Percentiles rank a stretch among this genome's conserved stretches.
Evolutionary conservation across 1,140 invertebrate genomes (phyloP).

Genomic region (Drosophila pruinosa): DNA sequence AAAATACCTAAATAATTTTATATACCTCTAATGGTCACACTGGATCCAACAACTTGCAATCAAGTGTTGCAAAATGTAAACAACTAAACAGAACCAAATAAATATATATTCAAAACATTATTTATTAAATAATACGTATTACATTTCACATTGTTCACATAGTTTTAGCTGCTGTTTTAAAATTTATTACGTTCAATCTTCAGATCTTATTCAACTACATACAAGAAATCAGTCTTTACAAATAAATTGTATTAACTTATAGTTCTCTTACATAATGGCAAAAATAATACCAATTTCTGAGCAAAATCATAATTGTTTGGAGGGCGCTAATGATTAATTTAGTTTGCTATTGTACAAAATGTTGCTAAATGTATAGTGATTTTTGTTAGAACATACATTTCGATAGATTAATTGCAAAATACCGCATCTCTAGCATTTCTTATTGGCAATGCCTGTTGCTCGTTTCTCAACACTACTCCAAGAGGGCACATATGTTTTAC

Average conservation of each 20-base stretch:
- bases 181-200: slow-evolving; percentile 55
- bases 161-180: slow-evolving; percentile 20
- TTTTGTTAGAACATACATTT: slow-evolving; percentile 8
- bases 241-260: slow-evolving; percentile 69
- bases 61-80: slow-evolving; percentile 46
- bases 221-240: slow-evolving; percentile 78
- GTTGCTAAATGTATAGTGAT: slow-evolving; percentile 3
- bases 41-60: slow-evolving; percentile 18
- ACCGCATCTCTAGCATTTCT: slow-evolving; percentile 46
- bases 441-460: neutral
- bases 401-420: slow-evolving; percentile 46
- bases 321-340: slow-evolving; percentile 34
- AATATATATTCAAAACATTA: slow-evolving; percentile 53
- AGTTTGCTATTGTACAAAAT: slow-evolving; percentile 41
- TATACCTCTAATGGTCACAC: no score
- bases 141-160: slow-evolving; percentile 44
- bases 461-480: slow-evolving; percentile 49
- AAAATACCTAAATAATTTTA: no score
- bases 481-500: slow-evolving; percentile 53
- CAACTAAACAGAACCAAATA: neutral
- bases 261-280: slow-evolving; percentile 22
- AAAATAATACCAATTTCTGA: slow-evolving; percentile 58
- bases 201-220: slow-evolving; percentile 47
- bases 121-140: slow-evolving; percentile 68
- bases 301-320: slow-evolving; percentile 52